Evolutionary conservation across 2,113 vertebrate genomes (phyloP).

Genomic region (Megaleporinus macrocephalus): DNA sequence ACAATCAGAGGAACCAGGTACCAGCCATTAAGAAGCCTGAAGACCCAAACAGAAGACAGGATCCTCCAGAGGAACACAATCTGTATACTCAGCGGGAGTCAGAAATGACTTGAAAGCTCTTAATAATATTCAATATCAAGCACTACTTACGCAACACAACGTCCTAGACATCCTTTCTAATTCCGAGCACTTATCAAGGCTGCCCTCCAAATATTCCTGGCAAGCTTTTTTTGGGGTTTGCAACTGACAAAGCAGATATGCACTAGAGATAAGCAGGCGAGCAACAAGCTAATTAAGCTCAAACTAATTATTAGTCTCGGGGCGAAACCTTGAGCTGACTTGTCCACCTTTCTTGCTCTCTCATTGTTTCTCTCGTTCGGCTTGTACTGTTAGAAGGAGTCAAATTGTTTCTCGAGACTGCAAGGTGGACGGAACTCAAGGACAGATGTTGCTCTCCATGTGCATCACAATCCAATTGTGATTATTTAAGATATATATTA

Average conservation of each 20-base stretch:
- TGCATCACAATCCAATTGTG: too few species aligned
- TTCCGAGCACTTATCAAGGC: not conserved
- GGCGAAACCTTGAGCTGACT: not conserved
- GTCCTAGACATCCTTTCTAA: not conserved
- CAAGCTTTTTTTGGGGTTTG: not conserved
- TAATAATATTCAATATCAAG: too few species aligned
- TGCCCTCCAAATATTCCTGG: not conserved
- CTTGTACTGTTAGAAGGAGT: too few species aligned
- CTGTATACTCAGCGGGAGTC: too few species aligned
- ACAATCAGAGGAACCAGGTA: too few species aligned
- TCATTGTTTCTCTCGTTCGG: not conserved
- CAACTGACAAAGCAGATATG: slow-evolving; percentile 1
- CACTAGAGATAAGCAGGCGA: not conserved
- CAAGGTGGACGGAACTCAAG: not conserved
- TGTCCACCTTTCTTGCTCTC: not conserved
- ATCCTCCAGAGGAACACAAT: too few species aligned
- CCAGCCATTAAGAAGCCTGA: too few species aligned
- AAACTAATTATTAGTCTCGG: slow-evolving; percentile 9
- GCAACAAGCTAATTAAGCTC: slow-evolving; percentile 33
- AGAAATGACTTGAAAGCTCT: not conserved
- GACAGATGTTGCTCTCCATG: not conserved
- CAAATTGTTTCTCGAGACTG: too few species aligned
- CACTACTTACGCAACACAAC: not conserved
- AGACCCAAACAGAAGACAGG: too few species aligned
- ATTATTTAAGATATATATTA: too few species aligned